Conservation (phyloP, 2,113 vertebrate genomes). For the Perccottus glenii region DNA sequence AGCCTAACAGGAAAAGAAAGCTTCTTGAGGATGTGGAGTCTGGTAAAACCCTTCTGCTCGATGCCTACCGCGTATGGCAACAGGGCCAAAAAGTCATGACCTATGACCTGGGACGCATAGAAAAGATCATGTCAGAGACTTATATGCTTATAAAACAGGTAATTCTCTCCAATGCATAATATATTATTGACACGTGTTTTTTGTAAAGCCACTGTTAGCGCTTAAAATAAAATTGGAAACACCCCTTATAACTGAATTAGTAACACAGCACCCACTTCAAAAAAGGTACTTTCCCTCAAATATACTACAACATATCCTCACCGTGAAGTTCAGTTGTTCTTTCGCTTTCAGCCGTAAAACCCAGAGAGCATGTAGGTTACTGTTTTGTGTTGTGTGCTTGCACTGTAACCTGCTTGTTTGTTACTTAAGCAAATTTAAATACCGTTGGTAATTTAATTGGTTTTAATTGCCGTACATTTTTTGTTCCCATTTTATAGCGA, state of each 20-base stretch:
- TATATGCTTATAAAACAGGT: slow-evolving; percentile 99
- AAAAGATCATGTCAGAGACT: slow-evolving; percentile 97
- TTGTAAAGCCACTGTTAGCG: slow-evolving; percentile 44
- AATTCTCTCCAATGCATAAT: slow-evolving; percentile 10
- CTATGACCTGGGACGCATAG: slow-evolving; percentile 91
- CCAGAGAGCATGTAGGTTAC: not conserved
- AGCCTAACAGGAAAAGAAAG: slow-evolving; percentile 88
- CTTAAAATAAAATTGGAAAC: slow-evolving; percentile 40
- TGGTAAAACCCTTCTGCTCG: slow-evolving; percentile 90
- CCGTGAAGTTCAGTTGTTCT: slow-evolving; percentile 19
- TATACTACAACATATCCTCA: slow-evolving; percentile 2
- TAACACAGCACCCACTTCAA: slow-evolving; percentile 16
- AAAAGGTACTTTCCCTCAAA: slow-evolving; percentile 55
- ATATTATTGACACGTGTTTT: not conserved
- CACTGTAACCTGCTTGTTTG: not conserved
- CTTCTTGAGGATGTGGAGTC: slow-evolving; percentile 86
- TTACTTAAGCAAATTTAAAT: too few species aligned
- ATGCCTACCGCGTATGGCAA: slow-evolving; percentile 97
- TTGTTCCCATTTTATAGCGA: not conserved
- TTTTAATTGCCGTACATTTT: not conserved
- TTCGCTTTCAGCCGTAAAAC: slow-evolving; percentile 20
- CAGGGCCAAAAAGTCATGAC: slow-evolving; percentile 97
- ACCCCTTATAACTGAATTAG: slow-evolving; percentile 44
- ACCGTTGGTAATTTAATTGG: too few species aligned
- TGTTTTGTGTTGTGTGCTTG: not conserved